These are phyloP conservation scores for Heliconius ethilla DNA, from an alignment of 2,888 invertebrate genomes.

Conservation along the genomic window DNA sequence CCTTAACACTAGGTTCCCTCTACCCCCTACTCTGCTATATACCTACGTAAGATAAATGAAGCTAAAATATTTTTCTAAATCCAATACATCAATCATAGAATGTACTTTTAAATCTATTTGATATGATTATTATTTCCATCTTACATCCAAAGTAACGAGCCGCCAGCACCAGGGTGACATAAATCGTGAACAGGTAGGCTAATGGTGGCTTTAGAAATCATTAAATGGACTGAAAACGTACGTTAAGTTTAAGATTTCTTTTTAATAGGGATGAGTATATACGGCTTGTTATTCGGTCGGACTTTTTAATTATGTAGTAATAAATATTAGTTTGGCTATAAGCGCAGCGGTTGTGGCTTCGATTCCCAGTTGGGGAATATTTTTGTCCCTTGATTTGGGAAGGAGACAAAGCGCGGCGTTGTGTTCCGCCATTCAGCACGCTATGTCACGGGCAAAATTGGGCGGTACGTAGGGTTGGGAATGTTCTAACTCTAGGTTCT, in stretches of 20 bases:
- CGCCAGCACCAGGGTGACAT: slow-evolving; percentile 18
- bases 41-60: too few relatives aligned
- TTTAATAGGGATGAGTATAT: slow-evolving; percentile 31
- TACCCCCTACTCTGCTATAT: too few relatives aligned
- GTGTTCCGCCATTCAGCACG: background rate
- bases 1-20: too few relatives aligned
- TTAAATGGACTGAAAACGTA: slow-evolving; percentile 38
- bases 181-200: slow-evolving; percentile 39
- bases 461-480: background rate
- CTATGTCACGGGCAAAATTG: too few relatives aligned
- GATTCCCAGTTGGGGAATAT: too few relatives aligned
- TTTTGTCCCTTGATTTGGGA: too few relatives aligned
- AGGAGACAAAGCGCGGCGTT: background rate
- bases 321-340: too few relatives aligned
- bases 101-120: background rate
- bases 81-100: too few relatives aligned
- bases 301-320: background rate
- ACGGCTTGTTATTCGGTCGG: slow-evolving; percentile 14
- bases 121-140: background rate
- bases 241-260: slow-evolving; percentile 37
- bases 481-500: background rate
- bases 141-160: slow-evolving; percentile 2
- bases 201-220: slow-evolving; percentile 39
- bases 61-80: too few relatives aligned
- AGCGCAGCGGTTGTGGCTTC: too few relatives aligned